These are phyloP conservation scores for Piscicola geometra DNA, from an alignment of 2,888 invertebrate genomes.

Conservation along the genomic window DNA sequence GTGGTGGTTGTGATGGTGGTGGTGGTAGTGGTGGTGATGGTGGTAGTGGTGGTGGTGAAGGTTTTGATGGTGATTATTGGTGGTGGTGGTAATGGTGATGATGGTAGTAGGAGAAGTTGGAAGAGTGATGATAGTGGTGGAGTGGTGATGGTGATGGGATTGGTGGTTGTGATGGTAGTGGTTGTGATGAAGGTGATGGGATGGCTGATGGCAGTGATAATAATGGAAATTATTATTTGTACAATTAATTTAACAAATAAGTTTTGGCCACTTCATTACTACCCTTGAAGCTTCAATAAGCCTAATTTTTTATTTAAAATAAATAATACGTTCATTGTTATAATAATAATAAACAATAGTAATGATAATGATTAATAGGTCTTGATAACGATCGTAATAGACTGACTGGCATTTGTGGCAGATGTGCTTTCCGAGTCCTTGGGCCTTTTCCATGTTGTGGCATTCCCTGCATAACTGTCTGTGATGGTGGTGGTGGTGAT, in stretches of 20 bases:
- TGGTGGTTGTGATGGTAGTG: too few species aligned
- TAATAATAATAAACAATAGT: neutral
- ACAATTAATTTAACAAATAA: too few species aligned
- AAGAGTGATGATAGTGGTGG: too few species aligned
- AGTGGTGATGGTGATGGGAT: too few species aligned
- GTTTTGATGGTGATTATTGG: too few species aligned
- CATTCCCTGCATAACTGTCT: conserved; percentile 77
- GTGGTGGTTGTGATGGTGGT: neutral
- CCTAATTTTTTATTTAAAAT: neutral
- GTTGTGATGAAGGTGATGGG: too few species aligned
- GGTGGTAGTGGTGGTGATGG: neutral
- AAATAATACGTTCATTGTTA: conserved; percentile 54
- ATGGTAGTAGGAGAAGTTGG: too few species aligned
- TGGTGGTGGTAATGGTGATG: too few species aligned
- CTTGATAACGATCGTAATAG: neutral
- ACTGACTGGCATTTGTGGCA: conserved; percentile 97
- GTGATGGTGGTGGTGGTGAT: neutral
- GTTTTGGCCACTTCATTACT: too few species aligned
- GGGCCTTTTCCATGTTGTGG: conserved; percentile 90
- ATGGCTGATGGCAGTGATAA: too few species aligned
- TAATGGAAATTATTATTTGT: too few species aligned
- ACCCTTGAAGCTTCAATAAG: too few species aligned
- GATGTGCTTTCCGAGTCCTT: conserved; percentile 88
- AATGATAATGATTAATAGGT: neutral
- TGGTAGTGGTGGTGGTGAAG: neutral